Evolutionary conservation across 1,140 invertebrate species (phyloP).

Genomic region (Papilio polytes): DNA sequence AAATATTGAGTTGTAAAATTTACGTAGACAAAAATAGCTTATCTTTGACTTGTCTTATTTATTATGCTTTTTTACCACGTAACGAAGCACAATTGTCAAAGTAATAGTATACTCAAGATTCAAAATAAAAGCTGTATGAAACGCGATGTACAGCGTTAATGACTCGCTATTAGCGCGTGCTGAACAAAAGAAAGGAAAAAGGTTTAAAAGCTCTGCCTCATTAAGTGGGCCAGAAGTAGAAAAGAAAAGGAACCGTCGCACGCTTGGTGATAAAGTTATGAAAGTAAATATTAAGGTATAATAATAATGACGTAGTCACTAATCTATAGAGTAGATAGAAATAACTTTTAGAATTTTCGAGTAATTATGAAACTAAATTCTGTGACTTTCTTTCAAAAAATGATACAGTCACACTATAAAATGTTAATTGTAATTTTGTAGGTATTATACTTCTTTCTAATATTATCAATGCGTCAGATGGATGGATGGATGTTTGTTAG

Average conservation of each 20-base stretch:
- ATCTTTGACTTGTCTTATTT: neutral
- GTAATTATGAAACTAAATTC: neutral
- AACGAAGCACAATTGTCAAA: neutral
- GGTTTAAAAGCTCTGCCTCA: constrained; percentile 23
- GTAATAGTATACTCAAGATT: neutral
- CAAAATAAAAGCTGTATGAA: neutral
- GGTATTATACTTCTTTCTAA: no score
- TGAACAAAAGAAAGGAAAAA: constrained; percentile 26
- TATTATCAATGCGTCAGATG: no score
- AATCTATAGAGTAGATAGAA: neutral
- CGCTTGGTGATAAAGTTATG: neutral
- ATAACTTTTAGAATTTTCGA: neutral
- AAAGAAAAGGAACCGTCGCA: neutral
- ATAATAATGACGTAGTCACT: neutral
- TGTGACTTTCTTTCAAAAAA: no score
- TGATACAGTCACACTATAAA: no score
- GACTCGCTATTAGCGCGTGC: constrained; percentile 21
- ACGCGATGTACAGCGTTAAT: neutral
- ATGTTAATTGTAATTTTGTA: no score
- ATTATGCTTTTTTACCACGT: neutral
- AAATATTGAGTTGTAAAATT: no score
- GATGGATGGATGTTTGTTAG: no score
- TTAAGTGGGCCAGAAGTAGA: constrained; percentile 1
- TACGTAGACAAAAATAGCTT: neutral
- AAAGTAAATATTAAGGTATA: neutral